Base-by-base conservation (phyloP, 2,888 invertebrate genomes). In the Mimachlamys varia region DNA sequence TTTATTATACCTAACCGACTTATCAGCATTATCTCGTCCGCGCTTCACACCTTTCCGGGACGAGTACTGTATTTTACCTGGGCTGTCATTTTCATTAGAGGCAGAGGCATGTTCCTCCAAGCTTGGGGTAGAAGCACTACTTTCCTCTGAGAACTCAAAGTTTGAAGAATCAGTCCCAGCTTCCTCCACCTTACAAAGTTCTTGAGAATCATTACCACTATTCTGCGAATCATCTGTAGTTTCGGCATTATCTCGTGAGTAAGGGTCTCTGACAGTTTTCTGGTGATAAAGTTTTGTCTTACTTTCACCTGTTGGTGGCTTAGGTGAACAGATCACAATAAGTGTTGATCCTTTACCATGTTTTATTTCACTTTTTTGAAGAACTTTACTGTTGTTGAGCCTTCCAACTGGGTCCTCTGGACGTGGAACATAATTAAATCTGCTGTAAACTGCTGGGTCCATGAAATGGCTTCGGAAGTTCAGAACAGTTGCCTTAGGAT, bases 311-410 rank as follows among this genome's bases (percentile, higher is more conserved):
- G 93, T 93, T 38, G 93, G 93, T 55, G 93, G 93, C 92, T 95
- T 95, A 22, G 95, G 95, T 62, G 95, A 95, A 90, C 95, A 95
- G n/a, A 95, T 94, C 87, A 95, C 95, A 88, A 95, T 95, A 33
- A 95, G 91, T 38, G 95, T 95, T 58, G 95, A 95, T 12, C 95
- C 95, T 87, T 94, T 93, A 88, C 94, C 94, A 92, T 94, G 94
- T 92, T 94, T 95, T 38, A 94, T 92, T 88, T 94, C 94, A 93
- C 92, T 94, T 92, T 93, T 93, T 91, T 94, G 94, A 49, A 94
- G 93, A 88, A 94, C 94, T 90, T 94, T 94, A 90, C 94, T 94
- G 88, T 94, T 94, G 53, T 94, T 93, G 49, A 94, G 92, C 58
- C 93, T 92, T 27, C 94, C 94, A 17, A 94, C 93, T 88, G 94